Evolutionary conservation across 2,888 invertebrate species (phyloP), one percentile per base, ranked within the genome.

Genomic region (Catonia carolina): DNA sequence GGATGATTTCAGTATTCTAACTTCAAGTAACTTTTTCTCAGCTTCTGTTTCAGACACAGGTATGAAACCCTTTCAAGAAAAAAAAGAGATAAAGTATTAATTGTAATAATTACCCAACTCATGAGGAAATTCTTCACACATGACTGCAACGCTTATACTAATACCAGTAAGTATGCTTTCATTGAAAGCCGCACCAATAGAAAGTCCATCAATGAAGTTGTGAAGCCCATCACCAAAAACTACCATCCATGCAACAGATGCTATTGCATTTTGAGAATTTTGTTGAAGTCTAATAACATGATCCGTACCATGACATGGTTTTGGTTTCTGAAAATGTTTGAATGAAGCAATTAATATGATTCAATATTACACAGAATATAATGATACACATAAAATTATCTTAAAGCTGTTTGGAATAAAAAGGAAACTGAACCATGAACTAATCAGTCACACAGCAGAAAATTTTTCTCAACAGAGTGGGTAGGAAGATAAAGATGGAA

Each of bases 51-150:
- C n/a, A n/a, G n/a, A n/a, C n/a, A n/a, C n/a, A n/a, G n/a, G n/a
- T n/a, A 8, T 27, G 8, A 27, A 27, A 27, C 27, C 8, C 27
- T 27, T 4, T 27, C 27, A 27, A 15, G 18, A 23, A 1, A 14
- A 14, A 6, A 12, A 12, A 14, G 1, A 55, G 27, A 8, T 10
- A 15, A 17, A 2, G 15, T 12, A 14, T 53, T 42, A 15, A 22
- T 14, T 35, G 37, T 50, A 15, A 17, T 17, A 48, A 69, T 64
- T 63, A 75, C 77, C 88, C 22, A 88, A 74, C 70, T 89, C 88
- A 67, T 89, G 88, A 0, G 88, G 88, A 35, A 89, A 72, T 68
- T 89, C 88, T 67, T 89, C 88, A 65, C 86, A 88, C 61, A 88
- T 78, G 1, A 88, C 86, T n/a, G 88, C 88, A 33, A 88, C 76